phyloP scores from a whole-genome alignment of 2,888 invertebrate species.

The Sinelater perroti region DNA sequence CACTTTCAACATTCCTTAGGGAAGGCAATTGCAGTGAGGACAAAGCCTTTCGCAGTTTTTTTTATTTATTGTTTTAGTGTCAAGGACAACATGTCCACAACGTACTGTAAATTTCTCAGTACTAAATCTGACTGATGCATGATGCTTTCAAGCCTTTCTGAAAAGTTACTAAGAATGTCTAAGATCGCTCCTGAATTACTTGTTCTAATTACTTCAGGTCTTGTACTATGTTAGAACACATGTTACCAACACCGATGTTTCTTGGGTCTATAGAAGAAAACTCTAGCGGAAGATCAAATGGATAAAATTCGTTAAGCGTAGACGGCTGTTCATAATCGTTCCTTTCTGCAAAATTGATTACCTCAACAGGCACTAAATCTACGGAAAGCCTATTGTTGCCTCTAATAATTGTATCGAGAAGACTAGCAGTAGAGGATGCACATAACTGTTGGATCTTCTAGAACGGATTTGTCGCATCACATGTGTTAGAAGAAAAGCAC shows the following conservation, averaged over 20 bases:
- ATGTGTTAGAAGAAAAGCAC: slow-evolving; percentile 56
- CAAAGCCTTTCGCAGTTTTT: slow-evolving; percentile 5
- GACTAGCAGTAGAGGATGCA: slow-evolving; percentile 27
- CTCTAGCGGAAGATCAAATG: slow-evolving; percentile 51
- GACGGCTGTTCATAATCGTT: slow-evolving; percentile 40
- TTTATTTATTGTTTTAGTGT: slow-evolving; percentile 18
- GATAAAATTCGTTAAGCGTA: slow-evolving; percentile 42
- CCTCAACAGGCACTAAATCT: slow-evolving; percentile 49
- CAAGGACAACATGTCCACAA: slow-evolving; percentile 51
- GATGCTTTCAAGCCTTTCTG: slow-evolving; percentile 56
- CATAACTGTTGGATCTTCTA: slow-evolving; percentile 20
- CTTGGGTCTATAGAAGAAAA: slow-evolving; percentile 50
- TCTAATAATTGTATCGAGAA: slow-evolving; percentile 12
- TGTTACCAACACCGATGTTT: slow-evolving; percentile 53
- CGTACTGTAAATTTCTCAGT: slow-evolving; percentile 55
- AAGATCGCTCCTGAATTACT: slow-evolving; percentile 54
- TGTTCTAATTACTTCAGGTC: slow-evolving; percentile 56
- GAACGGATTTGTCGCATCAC: slow-evolving; percentile 44
- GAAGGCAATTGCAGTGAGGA: slow-evolving; percentile 12
- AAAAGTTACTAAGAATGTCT: slow-evolving; percentile 57
- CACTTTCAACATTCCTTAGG: slow-evolving; percentile 17
- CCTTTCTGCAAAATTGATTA: slow-evolving; percentile 57
- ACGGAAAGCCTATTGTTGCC: background rate
- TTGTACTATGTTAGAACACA: slow-evolving; percentile 58
- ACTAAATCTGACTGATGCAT: slow-evolving; percentile 58